Evolutionary conservation across 2,797 vertebrate genomes (phyloP), one percentile per base, ranked within the genome.

Genomic region (Centroberyx gerrardi): DNA sequence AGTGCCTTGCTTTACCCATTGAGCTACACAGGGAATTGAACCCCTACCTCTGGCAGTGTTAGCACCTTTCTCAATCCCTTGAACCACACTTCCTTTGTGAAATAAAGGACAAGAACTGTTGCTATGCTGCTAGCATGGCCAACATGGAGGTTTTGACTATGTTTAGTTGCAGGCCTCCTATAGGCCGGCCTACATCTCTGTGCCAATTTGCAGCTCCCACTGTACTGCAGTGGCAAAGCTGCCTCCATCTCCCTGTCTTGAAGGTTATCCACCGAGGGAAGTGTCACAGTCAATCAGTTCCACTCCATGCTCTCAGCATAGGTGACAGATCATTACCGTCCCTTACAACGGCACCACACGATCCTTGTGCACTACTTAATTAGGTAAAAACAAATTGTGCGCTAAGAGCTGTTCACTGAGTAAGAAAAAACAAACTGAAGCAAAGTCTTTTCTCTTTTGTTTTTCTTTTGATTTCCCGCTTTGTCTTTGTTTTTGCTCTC

Each of bases 231-330:
- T 74, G 38, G 44, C 60, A 22, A 36, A 56, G 75, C 62, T 27
- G 55, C 2, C 12, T 58, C 60, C 27, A 38, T 46, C 64, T 59
- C 59, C 18, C 44, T 46, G 49, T 80, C 71, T 85, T 79, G 71
- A 88, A 88, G 81, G 87, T 86, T 90, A 86, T 82, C 48, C 76
- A 74, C 68, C 55, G 68, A 83, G 66, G 73, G 76, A 85, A 81
- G 84, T 88, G 89, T 92, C 89, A 87, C 71, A 91, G 81, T 82
- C 79, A 69, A 88, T 92, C 85, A 82, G 75, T 83, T 87, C 77
- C 80, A 69, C 68, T 62, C 68, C 27, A 17, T 49, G 62, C 83
- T 80, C 81, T 81, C 83, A 72, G 79, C 75, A 74, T 75, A 86
- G 86, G 88, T 68, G 89, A 86, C 88, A 84, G 77, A 92, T 91